Evolutionary conservation across 2,797 vertebrate species (phyloP).

Genomic region (Pteronotus mesoamericanus): DNA sequence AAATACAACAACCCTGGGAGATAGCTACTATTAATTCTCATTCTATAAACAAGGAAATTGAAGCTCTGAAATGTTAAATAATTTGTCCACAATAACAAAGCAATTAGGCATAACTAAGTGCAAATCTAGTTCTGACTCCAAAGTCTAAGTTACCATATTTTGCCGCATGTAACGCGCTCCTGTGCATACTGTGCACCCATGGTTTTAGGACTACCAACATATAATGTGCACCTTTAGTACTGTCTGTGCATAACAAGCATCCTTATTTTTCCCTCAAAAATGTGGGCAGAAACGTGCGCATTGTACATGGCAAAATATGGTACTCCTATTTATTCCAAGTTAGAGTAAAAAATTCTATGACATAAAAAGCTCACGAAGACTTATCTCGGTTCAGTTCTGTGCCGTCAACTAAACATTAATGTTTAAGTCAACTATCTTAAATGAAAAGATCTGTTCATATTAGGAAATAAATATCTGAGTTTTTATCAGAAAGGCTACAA

Average conservation of each 20-base stretch:
- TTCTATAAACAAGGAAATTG: background rate
- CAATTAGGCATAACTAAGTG: background rate
- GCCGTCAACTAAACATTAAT: background rate
- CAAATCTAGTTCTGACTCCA: background rate
- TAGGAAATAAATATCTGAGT: background rate
- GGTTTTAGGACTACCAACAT: too few species aligned
- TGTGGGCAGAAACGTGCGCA: too few species aligned
- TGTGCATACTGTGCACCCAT: too few species aligned
- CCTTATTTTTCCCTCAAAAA: too few species aligned
- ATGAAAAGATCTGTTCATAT: background rate
- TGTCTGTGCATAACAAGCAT: too few species aligned
- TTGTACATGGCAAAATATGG: too few species aligned
- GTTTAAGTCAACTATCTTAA: background rate
- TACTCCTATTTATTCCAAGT: constrained; percentile 19
- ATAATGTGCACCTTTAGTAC: too few species aligned
- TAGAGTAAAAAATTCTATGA: background rate
- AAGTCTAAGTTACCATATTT: background rate
- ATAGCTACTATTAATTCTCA: background rate
- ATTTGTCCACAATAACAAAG: background rate
- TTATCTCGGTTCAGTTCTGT: background rate
- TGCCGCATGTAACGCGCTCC: too few species aligned
- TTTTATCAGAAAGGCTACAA: background rate
- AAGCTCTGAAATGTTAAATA: background rate
- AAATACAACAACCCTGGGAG: background rate
- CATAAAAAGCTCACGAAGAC: background rate